These are phyloP conservation scores for Parapsyche elsis DNA, from an alignment of 1,140 invertebrate species.

Conservation along the genomic window DNA sequence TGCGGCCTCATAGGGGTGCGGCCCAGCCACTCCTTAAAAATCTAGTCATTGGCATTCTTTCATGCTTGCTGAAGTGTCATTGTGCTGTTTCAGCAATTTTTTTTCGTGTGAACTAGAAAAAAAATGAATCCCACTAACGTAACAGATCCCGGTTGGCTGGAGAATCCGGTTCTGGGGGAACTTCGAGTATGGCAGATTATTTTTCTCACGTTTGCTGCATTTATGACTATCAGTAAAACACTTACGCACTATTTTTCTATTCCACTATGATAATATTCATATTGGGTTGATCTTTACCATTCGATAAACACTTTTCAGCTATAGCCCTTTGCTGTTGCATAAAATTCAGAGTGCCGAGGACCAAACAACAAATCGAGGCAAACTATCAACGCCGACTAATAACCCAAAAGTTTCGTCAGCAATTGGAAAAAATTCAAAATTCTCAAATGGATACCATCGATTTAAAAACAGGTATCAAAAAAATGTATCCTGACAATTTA, in stretches of 20 bases:
- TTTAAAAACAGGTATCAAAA: constrained; percentile 77
- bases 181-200: constrained; percentile 75
- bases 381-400: constrained; percentile 87
- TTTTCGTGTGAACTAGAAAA: too few relatives aligned
- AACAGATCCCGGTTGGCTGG: constrained; percentile 71
- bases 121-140: too few relatives aligned
- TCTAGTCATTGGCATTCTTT: not conserved
- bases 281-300: not conserved
- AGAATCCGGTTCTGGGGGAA: constrained; percentile 67
- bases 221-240: constrained; percentile 66
- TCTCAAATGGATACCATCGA: constrained; percentile 88
- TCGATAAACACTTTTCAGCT: constrained; percentile 66
- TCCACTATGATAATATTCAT: not conserved
- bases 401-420: constrained; percentile 81
- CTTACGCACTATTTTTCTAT: not conserved
- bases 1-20: constrained; percentile 20
- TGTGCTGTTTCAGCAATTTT: too few relatives aligned
- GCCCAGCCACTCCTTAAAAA: constrained; percentile 35
- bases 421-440: constrained; percentile 84
- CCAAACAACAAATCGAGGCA: constrained; percentile 93
- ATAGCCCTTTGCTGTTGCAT: constrained; percentile 88
- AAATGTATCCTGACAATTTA: too few relatives aligned
- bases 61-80: too few relatives aligned
- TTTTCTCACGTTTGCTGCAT: constrained; percentile 69
- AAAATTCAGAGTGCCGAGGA: constrained; percentile 86